Conservation (phyloP, 2,888 invertebrate species). For the Oeneis ivallda region DNA sequence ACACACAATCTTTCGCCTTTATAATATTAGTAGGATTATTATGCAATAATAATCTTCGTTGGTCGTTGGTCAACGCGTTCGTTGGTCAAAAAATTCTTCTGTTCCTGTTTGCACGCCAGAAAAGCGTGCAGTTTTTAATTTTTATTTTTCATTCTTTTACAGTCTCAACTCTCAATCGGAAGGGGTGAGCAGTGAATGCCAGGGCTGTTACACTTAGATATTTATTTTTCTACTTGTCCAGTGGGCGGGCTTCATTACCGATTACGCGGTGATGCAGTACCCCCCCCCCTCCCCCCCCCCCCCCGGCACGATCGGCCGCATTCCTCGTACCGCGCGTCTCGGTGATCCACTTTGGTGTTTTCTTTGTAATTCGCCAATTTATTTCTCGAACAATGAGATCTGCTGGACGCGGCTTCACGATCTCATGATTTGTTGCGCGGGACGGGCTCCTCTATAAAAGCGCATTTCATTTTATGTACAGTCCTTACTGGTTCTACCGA, state of each 20-base stretch:
- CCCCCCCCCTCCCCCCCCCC: not conserved
- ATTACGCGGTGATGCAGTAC: constrained; percentile 7
- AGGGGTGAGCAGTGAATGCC: not conserved
- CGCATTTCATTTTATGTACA: not conserved
- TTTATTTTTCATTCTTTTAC: too few species aligned
- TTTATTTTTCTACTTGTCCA: not conserved
- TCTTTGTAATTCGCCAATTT: constrained; percentile 25
- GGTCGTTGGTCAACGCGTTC: too few species aligned
- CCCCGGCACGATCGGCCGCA: constrained; percentile 9
- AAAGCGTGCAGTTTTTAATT: too few species aligned
- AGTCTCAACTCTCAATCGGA: not conserved
- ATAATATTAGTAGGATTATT: too few species aligned
- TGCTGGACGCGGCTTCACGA: constrained; percentile 19
- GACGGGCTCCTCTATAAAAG: constrained; percentile 2
- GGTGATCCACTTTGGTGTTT: constrained; percentile 19
- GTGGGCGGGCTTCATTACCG: constrained; percentile 19
- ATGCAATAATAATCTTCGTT: too few species aligned
- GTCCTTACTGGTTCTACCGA: not conserved
- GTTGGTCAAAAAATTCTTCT: too few species aligned
- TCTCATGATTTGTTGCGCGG: constrained; percentile 19
- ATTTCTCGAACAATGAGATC: constrained; percentile 25
- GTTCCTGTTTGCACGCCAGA: too few species aligned
- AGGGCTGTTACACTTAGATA: not conserved
- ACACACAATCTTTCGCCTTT: too few species aligned
- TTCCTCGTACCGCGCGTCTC: not conserved